Evolutionary conservation across 37 sponge, comb jelly and placozoan species (phyloP), one percentile per base, ranked within the genome.

Genomic region (Axinella damicornis): DNA sequence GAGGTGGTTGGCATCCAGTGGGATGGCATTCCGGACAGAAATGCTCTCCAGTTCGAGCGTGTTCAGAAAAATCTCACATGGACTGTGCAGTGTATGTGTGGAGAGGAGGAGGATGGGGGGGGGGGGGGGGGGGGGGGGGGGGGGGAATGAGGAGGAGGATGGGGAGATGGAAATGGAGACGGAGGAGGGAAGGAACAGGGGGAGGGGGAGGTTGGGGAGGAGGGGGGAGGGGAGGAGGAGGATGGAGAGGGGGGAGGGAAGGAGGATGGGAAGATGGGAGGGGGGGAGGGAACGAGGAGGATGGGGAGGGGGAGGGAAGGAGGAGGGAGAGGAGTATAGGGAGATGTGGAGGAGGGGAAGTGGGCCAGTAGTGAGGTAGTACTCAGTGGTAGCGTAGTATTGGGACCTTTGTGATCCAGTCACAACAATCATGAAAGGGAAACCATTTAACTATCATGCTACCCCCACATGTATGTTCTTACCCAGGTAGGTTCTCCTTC

Each of bases 401-500:
- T n/a, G n/a, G n/a, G n/a, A n/a, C n/a, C n/a, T n/a, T n/a, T n/a
- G n/a, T n/a, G n/a, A n/a, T n/a, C n/a, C n/a, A n/a, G n/a, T n/a
- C n/a, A n/a, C n/a, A n/a, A n/a, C n/a, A n/a, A n/a, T n/a, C n/a
- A n/a, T n/a, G n/a, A n/a, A n/a, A n/a, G n/a, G n/a, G n/a, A n/a
- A n/a, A n/a, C n/a, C n/a, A n/a, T 46, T 9, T 46, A 4, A 9
- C 9, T 4, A 4, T 9, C 46, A 46, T 52, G 9, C 32, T 5
- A 54, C 40, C 5, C 64, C 22, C 14, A 34, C n/a, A n/a, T n/a
- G n/a, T n/a, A n/a, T n/a, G n/a, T 36, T 0, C 81, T 74, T 72
- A 94, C 94, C 94, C 95, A 31, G 74, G 77, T 22, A 72, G 31
- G 64, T 91, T 62, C 52, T 87, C 91, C 66, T 90, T 71, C 5